Base-by-base conservation (phyloP, 2,888 invertebrate species). In the Diaperis boleti region DNA sequence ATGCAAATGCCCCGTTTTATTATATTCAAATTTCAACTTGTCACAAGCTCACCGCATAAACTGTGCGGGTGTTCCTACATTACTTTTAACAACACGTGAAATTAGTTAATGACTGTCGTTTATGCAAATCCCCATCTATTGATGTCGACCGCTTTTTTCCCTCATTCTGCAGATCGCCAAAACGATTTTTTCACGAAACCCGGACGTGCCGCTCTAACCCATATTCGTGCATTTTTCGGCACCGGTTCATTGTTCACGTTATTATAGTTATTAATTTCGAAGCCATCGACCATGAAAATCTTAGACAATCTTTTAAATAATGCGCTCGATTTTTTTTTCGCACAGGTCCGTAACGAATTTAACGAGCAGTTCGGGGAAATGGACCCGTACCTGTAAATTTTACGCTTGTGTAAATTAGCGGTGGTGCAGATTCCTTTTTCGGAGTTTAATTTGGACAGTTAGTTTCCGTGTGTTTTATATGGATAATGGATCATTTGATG, bases 1-100 rank as follows among this genome's bases (percentile, higher is more conserved):
- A 71, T 71, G 71, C 60, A 70, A 72, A 70, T 72, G 33, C 37
- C 37, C 22, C 68, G 64, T 70, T 69, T 69, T 67, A 72, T 70
- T 72, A 70, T 69, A 70, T 72, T 72, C 69, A 63, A 66, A 69
- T 70, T 62, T 29, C 35, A 20, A 55, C 14, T 56, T 62, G 52
- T 56, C 52, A 56, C 47, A 29, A n/a, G 50, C 59, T 59, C 45
- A 55, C 63, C 52, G 41, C 54, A 44, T 33, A 50, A 44, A 62
- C 31, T 45, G 49, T 59, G 59, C 59, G 59, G 62, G 62, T 62
- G 62, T 62, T 62, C 59, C 54, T 44, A 52, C 13, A 57, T 45
- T 44, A 41, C 60, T n/a, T 45, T 45, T 52, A 55, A 39, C 55
- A 42, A 50, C 57, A 56, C 54, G 42, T 26, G 44, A 52, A 49